Percentiles rank a stretch among this genome's conserved stretches.
phyloP scores from a whole-genome alignment of 2,113 vertebrate species.

The Nycticebus coucang region DNA sequence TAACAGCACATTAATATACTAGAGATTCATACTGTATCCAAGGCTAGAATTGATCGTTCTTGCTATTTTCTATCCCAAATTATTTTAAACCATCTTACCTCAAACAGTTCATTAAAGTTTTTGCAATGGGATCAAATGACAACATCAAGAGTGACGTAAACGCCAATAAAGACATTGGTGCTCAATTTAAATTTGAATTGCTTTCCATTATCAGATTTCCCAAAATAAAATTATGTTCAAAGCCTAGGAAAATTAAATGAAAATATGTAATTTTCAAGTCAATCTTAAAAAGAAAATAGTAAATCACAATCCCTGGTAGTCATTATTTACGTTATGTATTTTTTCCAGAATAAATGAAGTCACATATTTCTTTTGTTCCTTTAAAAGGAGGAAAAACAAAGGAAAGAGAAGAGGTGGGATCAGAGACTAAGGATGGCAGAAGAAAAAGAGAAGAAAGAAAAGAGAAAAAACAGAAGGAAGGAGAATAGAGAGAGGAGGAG shows the following conservation, averaged over 20 bases:
- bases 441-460: not conserved
- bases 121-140: constrained; percentile 32
- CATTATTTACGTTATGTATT: not conserved
- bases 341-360: constrained; percentile 1
- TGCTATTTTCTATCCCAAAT: not conserved
- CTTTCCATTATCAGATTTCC: constrained; percentile 47
- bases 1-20: not conserved
- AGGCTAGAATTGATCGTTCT: not conserved
- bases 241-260: constrained; percentile 38
- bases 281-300: constrained; percentile 46
- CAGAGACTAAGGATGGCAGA: not conserved
- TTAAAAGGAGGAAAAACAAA: constrained; percentile 9
- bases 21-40: not conserved
- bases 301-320: not conserved
- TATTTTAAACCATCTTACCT: constrained; percentile 12
- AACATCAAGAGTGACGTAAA: constrained; percentile 46
- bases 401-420: fast-evolving
- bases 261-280: constrained; percentile 24
- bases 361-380: not conserved
- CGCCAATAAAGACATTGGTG: not conserved
- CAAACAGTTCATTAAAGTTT: constrained; percentile 30
- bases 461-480: no score
- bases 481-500: not conserved
- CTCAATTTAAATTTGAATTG: constrained; percentile 47
- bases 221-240: constrained; percentile 50